Conservation (phyloP, 2,888 invertebrate species). For the Oscheius sp. region DNA sequence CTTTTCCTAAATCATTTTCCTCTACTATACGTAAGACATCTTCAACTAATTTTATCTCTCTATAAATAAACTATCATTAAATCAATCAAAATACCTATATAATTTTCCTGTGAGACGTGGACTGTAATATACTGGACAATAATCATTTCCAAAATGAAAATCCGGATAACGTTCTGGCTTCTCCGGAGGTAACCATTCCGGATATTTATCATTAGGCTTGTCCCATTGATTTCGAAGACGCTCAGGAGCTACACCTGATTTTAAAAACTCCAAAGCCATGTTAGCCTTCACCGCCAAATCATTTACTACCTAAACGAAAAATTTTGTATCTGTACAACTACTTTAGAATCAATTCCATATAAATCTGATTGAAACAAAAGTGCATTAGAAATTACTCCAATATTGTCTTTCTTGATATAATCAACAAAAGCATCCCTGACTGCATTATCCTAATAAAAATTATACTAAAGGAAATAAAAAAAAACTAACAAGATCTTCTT, state of each 20-base stretch:
- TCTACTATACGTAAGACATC: slow-evolving; percentile 51
- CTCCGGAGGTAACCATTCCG: slow-evolving; percentile 31
- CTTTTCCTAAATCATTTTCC: slow-evolving; percentile 37
- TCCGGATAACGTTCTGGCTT: slow-evolving; percentile 30
- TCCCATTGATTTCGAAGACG: slow-evolving; percentile 33
- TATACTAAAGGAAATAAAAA: not conserved
- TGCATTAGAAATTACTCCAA: slow-evolving; percentile 69
- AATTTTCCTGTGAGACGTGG: slow-evolving; percentile 53
- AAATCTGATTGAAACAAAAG: slow-evolving; percentile 70
- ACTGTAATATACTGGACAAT: slow-evolving; percentile 48
- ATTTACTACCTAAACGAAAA: slow-evolving; percentile 29
- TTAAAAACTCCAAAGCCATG: slow-evolving; percentile 66
- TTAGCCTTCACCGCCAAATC: slow-evolving; percentile 61
- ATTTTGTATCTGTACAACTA: slow-evolving; percentile 1
- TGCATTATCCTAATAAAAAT: slow-evolving; percentile 32
- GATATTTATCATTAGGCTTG: slow-evolving; percentile 10
- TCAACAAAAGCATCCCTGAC: slow-evolving; percentile 69
- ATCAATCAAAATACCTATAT: slow-evolving; percentile 39
- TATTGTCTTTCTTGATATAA: slow-evolving; percentile 69
- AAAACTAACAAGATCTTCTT: slow-evolving; percentile 4
- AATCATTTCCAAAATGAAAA: slow-evolving; percentile 18
- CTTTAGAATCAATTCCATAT: slow-evolving; percentile 58
- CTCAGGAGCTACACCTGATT: slow-evolving; percentile 41
- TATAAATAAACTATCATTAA: slow-evolving; percentile 38
- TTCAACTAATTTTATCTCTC: slow-evolving; percentile 50